These are phyloP conservation scores for Helostoma temminkii DNA, from an alignment of 2,797 vertebrate species.

Conservation along the genomic window DNA sequence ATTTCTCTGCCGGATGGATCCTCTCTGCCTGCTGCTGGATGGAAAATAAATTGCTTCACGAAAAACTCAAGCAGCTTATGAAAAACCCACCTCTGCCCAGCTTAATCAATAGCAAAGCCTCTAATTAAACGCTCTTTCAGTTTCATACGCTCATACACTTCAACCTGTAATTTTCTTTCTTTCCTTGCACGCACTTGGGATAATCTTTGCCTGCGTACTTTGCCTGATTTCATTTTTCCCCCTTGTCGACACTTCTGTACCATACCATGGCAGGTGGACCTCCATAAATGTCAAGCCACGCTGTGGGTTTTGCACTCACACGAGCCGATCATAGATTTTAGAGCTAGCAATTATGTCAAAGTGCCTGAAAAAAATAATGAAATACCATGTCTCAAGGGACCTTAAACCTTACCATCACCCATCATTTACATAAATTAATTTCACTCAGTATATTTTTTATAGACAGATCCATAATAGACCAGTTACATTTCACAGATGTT, in stretches of 20 bases:
- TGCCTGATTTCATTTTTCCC: conserved; percentile 38
- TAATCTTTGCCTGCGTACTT: conserved; percentile 43
- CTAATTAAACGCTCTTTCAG: conserved; percentile 73
- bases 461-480: conserved; percentile 80
- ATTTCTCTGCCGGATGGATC: conserved; percentile 65
- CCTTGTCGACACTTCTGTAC: conserved; percentile 33
- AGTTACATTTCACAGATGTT: conserved; percentile 80
- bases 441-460: conserved; percentile 80
- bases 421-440: conserved; percentile 89
- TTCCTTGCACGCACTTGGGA: conserved; percentile 35
- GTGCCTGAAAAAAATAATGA: conserved; percentile 82
- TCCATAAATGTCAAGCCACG: conserved; percentile 82
- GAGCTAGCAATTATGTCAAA: conserved; percentile 85
- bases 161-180: conserved; percentile 68
- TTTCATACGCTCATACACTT: conserved; percentile 59
- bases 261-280: conserved; percentile 69
- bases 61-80: conserved; percentile 63
- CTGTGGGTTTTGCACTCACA: conserved; percentile 69
- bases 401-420: conserved; percentile 61
- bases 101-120: conserved; percentile 73
- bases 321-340: conserved; percentile 85
- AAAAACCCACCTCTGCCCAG: conserved; percentile 67
- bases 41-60: conserved; percentile 68
- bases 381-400: conserved; percentile 74
- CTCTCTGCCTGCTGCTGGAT: conserved; percentile 50